These are phyloP conservation scores for Cybosia mesomella DNA, from an alignment of 2,888 invertebrate species.

Conservation along the genomic window DNA sequence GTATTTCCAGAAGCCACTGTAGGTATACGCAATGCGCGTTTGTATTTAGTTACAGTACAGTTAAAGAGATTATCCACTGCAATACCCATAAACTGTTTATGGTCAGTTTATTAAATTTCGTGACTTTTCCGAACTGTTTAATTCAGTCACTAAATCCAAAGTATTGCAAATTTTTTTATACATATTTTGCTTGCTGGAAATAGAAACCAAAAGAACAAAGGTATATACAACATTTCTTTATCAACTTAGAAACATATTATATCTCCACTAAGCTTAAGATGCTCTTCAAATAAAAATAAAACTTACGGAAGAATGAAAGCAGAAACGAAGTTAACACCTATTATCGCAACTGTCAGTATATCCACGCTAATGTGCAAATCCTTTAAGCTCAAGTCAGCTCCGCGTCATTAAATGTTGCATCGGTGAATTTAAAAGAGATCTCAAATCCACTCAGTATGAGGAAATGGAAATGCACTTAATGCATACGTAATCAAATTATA, in stretches of 20 bases:
- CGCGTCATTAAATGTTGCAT: slow-evolving; percentile 67
- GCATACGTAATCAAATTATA: slow-evolving; percentile 85
- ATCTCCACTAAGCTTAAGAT: neutral
- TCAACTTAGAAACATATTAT: neutral
- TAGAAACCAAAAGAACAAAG: too few species aligned
- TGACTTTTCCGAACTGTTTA: too few species aligned
- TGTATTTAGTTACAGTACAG: too few species aligned
- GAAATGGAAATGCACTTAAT: slow-evolving; percentile 85
- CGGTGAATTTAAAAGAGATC: slow-evolving; percentile 75
- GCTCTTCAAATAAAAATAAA: neutral
- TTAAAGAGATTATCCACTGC: too few species aligned
- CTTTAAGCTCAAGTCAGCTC: slow-evolving; percentile 39
- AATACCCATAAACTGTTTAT: too few species aligned
- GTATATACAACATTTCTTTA: too few species aligned
- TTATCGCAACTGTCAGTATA: slow-evolving; percentile 18
- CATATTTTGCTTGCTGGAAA: too few species aligned
- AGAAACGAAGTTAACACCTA: neutral
- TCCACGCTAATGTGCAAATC: slow-evolving; percentile 37
- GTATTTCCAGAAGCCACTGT: too few species aligned
- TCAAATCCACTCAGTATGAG: slow-evolving; percentile 64
- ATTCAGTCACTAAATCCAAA: too few species aligned
- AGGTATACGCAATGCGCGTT: too few species aligned
- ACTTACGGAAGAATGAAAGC: neutral
- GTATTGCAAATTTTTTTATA: too few species aligned
- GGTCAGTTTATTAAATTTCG: too few species aligned